Evolutionary conservation across 2,888 invertebrate species (phyloP).

Genomic region (Agapostemon virescens): DNA sequence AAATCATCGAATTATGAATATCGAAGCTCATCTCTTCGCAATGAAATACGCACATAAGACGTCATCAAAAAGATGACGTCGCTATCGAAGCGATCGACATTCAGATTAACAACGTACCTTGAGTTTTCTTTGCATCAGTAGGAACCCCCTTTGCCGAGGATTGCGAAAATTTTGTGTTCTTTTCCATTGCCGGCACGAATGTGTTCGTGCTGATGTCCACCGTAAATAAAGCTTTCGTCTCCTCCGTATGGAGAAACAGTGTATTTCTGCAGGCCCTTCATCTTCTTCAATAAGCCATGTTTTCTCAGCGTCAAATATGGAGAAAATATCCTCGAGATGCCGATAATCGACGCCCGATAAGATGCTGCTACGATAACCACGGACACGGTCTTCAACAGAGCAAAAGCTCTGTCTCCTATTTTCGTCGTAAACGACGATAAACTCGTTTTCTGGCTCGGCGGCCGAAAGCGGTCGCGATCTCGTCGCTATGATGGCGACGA

Average conservation of each 20-base stretch:
- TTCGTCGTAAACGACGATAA: constrained; percentile 86
- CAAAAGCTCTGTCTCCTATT: constrained; percentile 81
- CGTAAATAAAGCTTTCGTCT: constrained; percentile 82
- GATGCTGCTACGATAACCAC: constrained; percentile 43
- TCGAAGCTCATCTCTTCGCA: background rate
- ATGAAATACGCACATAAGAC: constrained; percentile 19
- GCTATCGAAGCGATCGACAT: constrained; percentile 33
- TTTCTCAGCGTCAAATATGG: constrained; percentile 79
- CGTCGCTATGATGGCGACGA: constrained; percentile 88
- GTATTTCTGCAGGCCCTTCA: constrained; percentile 87
- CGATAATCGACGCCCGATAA: constrained; percentile 54
- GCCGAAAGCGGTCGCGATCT: constrained; percentile 81
- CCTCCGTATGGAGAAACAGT: constrained; percentile 88
- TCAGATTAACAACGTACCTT: constrained; percentile 82
- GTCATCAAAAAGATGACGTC: constrained; percentile 39
- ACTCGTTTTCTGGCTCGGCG: constrained; percentile 71
- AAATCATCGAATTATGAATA: background rate
- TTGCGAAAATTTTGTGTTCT: constrained; percentile 87
- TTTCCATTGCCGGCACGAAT: constrained; percentile 87
- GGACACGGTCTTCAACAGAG: constrained; percentile 43
- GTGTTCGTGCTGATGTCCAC: constrained; percentile 81
- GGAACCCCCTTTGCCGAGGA: constrained; percentile 86
- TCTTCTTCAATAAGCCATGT: constrained; percentile 89
- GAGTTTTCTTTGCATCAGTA: constrained; percentile 88
- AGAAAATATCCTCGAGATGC: constrained; percentile 67